These are phyloP conservation scores for Mycogona germanica DNA, from an alignment of 2,888 invertebrate genomes.

Conservation along the genomic window DNA sequence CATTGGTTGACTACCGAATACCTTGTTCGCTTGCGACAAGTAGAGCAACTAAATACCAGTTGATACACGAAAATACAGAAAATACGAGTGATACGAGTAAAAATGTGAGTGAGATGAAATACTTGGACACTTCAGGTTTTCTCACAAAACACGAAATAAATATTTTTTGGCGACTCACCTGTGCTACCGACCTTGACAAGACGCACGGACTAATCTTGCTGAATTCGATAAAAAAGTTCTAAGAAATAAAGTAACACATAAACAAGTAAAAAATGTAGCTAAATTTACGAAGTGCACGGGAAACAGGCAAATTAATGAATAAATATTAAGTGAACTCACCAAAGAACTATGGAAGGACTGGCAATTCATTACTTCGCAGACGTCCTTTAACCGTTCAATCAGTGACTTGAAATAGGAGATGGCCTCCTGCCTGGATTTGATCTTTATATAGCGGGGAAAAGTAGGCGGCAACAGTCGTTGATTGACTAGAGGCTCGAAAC, in stretches of 20 bases:
- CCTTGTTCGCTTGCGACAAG: conserved; percentile 41
- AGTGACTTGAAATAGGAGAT: conserved; percentile 68
- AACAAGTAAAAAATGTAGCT: neutral
- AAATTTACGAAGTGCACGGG: neutral
- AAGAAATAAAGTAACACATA: conserved; percentile 19
- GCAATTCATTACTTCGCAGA: conserved; percentile 66
- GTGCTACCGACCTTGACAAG: conserved; percentile 78
- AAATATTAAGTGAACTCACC: conserved; percentile 44
- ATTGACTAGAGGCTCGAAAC: conserved; percentile 93
- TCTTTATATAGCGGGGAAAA: conserved; percentile 91
- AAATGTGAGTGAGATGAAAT: too few species aligned
- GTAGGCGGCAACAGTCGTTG: conserved; percentile 93
- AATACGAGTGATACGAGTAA: conserved; percentile 24
- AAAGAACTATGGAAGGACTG: conserved; percentile 67
- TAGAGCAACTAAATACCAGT: conserved; percentile 56
- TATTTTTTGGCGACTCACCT: conserved; percentile 11
- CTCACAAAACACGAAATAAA: neutral
- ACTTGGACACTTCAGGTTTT: neutral
- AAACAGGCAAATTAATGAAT: neutral
- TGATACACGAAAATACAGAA: conserved; percentile 22
- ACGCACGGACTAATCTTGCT: conserved; percentile 81
- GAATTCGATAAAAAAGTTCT: conserved; percentile 88
- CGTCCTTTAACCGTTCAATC: conserved; percentile 62
- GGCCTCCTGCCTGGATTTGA: conserved; percentile 63
- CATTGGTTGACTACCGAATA: conserved; percentile 50